Evolutionary conservation across 2,888 invertebrate species (phyloP), one percentile per base, ranked within the genome.

Genomic region (Eristalis pertinax): DNA sequence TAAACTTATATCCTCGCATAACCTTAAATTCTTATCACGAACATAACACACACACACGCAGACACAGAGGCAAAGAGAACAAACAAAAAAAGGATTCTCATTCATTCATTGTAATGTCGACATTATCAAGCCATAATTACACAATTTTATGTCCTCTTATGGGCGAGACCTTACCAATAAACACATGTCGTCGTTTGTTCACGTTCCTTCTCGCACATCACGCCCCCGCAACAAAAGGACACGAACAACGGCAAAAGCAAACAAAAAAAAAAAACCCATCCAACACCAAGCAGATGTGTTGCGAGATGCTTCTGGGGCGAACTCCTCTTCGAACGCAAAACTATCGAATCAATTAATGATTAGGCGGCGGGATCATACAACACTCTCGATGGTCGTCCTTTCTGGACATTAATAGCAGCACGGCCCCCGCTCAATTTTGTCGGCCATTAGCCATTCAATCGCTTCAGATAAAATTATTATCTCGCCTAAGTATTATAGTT

Each of bases 381-480:
- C 8, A 4, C 8, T 32, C 32, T 19, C 56, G 19, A n/a, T 19
- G 64, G 29, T 41, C 78, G 62, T 69, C 32, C 60, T 68, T 58
- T 70, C 22, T 58, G 64, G 68, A 26, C 65, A 74, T 79, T 69
- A 79, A 64, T 70, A 58, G 15, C 24, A 38, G 35, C 22, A 43
- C 50, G 13, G n/a, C 63, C 41, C 32, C 63, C 15, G 60, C 13
- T 38, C 56, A 74, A 87, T 80, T 76, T 84, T 64, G 76, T 29
- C 72, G 64, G 68, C 84, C 87, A 87, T 87, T 84, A 87, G 72
- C 64, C 76, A 79, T 83, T 84, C 79, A 75, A 86, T 86, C 75
- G 86, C 63, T 72, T 70, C 70, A 64, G 83, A 86, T 86, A 83
- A 86, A 86, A 83, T 86, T 86, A 86, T 86, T 86, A 86, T 86